A percentile compares a stretch with the other conserved stretches of the same genome.
Conservation (phyloP, 2,888 invertebrate genomes). For the Dioctria linearis region DNA sequence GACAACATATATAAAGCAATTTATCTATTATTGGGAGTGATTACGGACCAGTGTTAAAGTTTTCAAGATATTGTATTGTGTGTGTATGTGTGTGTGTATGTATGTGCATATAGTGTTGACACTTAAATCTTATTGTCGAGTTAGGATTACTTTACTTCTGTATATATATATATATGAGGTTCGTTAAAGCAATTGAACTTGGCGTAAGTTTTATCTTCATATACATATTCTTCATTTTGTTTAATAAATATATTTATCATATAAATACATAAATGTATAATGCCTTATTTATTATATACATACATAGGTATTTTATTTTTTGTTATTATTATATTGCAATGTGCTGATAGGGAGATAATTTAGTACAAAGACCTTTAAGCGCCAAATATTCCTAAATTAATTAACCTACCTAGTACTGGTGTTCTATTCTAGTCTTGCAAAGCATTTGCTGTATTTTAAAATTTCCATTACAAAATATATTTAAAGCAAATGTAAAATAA, state of each 20-base stretch:
- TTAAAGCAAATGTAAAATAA: no score
- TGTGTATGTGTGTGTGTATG: no score
- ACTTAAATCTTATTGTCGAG: conserved; percentile 50
- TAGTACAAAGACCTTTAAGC: no score
- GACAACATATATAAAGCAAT: conserved; percentile 50
- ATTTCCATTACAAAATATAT: no score
- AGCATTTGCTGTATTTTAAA: no score
- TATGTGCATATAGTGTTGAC: conserved; percentile 33
- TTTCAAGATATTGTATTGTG: background rate
- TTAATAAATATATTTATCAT: conserved; percentile 40
- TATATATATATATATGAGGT: conserved; percentile 11
- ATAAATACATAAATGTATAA: background rate
- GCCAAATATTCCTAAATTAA: no score
- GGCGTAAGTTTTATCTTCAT: conserved; percentile 46
- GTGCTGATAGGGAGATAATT: no score
- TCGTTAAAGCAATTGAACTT: conserved; percentile 53
- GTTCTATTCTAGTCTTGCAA: no score
- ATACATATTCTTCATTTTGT: conserved; percentile 17
- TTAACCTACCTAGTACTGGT: no score
- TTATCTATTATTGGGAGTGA: conserved; percentile 52
- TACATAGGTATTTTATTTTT: no score
- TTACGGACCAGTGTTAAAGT: conserved; percentile 38
- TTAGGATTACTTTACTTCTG: conserved; percentile 30
- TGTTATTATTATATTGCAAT: no score
- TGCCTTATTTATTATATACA: conserved; percentile 17